Evolutionary conservation across 1,140 invertebrate genomes (phyloP).

Genomic region (Drosophila obscura): DNA sequence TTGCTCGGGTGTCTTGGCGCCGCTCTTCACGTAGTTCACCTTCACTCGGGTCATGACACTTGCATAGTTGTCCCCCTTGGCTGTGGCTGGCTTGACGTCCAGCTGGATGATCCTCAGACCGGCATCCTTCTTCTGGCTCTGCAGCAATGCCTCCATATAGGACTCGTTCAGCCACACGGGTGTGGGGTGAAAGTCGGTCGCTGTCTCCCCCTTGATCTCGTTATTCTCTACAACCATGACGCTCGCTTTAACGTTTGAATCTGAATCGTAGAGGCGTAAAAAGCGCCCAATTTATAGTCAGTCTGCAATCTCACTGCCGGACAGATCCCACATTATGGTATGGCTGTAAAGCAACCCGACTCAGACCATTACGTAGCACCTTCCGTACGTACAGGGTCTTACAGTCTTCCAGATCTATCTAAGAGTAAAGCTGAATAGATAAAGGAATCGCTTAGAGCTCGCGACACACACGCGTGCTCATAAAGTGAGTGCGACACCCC

Average conservation of each 20-base stretch:
- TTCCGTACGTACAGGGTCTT: neutral
- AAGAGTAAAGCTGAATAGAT: slow-evolving; percentile 17
- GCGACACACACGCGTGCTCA: neutral
- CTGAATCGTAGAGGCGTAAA: slow-evolving; percentile 6
- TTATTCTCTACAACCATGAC: slow-evolving; percentile 57
- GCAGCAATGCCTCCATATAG: slow-evolving; percentile 65
- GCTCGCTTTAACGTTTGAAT: slow-evolving; percentile 3
- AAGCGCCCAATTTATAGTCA: slow-evolving; percentile 47
- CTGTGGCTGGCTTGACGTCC: slow-evolving; percentile 69
- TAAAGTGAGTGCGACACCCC: too few relatives aligned
- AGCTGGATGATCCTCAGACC: slow-evolving; percentile 48
- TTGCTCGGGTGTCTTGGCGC: slow-evolving; percentile 27
- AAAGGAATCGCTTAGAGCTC: slow-evolving; percentile 12
- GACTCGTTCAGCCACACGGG: slow-evolving; percentile 67
- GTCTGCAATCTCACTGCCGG: slow-evolving; percentile 5
- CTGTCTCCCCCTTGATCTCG: slow-evolving; percentile 4
- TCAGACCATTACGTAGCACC: slow-evolving; percentile 28
- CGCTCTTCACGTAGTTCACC: slow-evolving; percentile 38
- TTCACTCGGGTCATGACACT: slow-evolving; percentile 77
- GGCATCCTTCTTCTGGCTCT: slow-evolving; percentile 53
- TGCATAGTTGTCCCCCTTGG: slow-evolving; percentile 81
- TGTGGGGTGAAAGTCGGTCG: slow-evolving; percentile 53
- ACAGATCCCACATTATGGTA: slow-evolving; percentile 32
- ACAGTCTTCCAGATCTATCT: slow-evolving; percentile 7
- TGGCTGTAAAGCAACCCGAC: slow-evolving; percentile 39